Base-by-base conservation (phyloP, 37 sponge, comb jelly and placozoan genomes). In the Eunapius fragilis region DNA sequence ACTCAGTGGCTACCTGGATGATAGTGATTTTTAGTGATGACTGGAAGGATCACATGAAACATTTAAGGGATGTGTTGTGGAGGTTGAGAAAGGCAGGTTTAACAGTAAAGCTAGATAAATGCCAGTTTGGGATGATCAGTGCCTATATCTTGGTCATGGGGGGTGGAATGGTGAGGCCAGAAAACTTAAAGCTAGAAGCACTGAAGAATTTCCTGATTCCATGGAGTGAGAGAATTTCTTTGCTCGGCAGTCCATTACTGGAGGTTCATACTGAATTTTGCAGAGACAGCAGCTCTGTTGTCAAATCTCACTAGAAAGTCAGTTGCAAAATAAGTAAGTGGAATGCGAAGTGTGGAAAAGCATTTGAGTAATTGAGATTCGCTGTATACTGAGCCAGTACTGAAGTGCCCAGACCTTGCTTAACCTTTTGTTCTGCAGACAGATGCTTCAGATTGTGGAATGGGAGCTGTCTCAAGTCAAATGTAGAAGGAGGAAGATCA, bases 401-500 rank as follows among this genome's bases (percentile, higher is more conserved):
- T 93, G 11, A 25, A 19, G 3, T 78, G 78, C 47, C 93, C 93
- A 22, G 75, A 88, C 67, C 78, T 85, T 7, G 68, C 49, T 0
- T 47, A 45, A 45, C 78, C 78, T 9, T 87, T 88, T 67, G 31
- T 85, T 0, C 37, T 93, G 38, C 86, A 86, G 25, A 93, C 89
- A 0, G 93, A 89, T 78, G 84, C 89, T 0, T 85, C 79, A 24
- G 72, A 85, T 26, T 33, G 78, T 23, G 84, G 87, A 7, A 70
- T 93, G 25, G 89, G 93, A n/a, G 86, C 84, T 30, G 89, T 93
- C 19, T 36, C 89, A n/a, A 89, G 78, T 37, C 93, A 93, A 67
- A 22, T 69, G 10, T 72, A 75, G 25, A 36, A 84, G 30, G 88
- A 82, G 7, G 31, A 80, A 4, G 88, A 88, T 4, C 92, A 87